These are phyloP conservation scores for Drosophila prostipennis DNA, from an alignment of 2,888 invertebrate genomes.

Conservation along the genomic window DNA sequence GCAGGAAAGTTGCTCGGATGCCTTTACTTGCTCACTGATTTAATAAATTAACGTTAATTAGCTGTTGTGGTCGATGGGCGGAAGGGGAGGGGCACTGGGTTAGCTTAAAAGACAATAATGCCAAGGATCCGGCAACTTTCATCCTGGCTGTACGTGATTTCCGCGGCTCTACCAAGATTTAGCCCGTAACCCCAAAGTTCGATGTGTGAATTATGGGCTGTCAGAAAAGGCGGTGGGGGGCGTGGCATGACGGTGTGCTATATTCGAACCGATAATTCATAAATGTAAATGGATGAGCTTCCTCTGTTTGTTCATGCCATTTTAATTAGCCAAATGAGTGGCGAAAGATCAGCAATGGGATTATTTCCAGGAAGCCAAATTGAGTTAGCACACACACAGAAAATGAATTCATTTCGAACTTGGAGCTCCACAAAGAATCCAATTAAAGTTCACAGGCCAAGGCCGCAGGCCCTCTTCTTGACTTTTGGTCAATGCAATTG, in stretches of 20 bases:
- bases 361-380: slow-evolving; percentile 25
- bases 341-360: slow-evolving; percentile 24
- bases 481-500: slow-evolving; percentile 51
- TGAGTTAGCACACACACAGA: slow-evolving; percentile 22
- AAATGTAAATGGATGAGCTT: slow-evolving; percentile 38
- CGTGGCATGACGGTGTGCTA: slow-evolving; percentile 49
- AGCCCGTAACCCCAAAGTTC: slow-evolving; percentile 42
- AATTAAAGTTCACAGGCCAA: slow-evolving; percentile 62
- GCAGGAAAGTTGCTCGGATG: slow-evolving; percentile 52
- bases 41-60: slow-evolving; percentile 84
- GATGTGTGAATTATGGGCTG: slow-evolving; percentile 73
- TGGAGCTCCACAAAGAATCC: slow-evolving; percentile 51
- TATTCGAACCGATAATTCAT: slow-evolving; percentile 57
- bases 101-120: slow-evolving; percentile 71
- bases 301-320: slow-evolving; percentile 64
- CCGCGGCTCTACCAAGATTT: slow-evolving; percentile 75
- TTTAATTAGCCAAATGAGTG: slow-evolving; percentile 70
- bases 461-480: slow-evolving; percentile 37
- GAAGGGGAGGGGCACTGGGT: slow-evolving; percentile 41
- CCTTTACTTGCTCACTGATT: slow-evolving; percentile 82
- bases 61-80: slow-evolving; percentile 70
- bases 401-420: slow-evolving; percentile 60
- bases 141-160: slow-evolving; percentile 78
- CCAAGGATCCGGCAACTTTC: slow-evolving; percentile 74
- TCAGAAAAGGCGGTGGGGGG: slow-evolving; percentile 17